A percentile compares a stretch with the other conserved stretches of the same genome.
Evolutionary conservation across 37 sponge, comb jelly and placozoan species (phyloP).

Genomic region (Dysidea cf. avara): DNA sequence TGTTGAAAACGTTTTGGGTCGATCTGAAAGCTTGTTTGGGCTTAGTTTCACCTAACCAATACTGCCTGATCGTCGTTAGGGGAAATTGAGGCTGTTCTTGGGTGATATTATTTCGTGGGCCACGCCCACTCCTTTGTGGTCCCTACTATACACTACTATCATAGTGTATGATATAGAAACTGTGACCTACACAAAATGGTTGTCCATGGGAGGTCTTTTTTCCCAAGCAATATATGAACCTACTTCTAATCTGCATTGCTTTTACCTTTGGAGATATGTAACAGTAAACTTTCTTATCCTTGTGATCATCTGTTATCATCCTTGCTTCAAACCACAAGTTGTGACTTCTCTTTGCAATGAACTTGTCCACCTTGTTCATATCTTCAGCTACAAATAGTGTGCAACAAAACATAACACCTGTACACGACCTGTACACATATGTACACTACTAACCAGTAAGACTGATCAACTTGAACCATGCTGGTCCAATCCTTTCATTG

Average conservation of each 20-base stretch:
- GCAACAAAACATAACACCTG: background rate
- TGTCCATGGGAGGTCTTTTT: no score
- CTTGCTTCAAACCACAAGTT: conserved; percentile 64
- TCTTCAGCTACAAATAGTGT: conserved; percentile 24
- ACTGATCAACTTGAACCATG: conserved; percentile 32
- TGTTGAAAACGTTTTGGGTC: no score
- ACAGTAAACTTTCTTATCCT: conserved; percentile 69
- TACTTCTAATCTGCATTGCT: background rate
- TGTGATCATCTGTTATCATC: background rate
- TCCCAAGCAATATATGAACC: no score
- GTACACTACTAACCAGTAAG: conserved; percentile 23
- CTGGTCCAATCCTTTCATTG: conserved; percentile 23
- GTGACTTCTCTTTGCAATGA: conserved; percentile 35
- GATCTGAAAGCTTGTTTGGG: no score
- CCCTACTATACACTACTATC: no score
- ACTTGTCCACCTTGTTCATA: conserved; percentile 45
- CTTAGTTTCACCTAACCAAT: no score
- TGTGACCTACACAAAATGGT: no score
- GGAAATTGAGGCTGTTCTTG: no score
- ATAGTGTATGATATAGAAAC: no score
- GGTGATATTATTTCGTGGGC: no score
- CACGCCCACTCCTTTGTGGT: no score
- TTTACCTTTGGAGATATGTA: conserved; percentile 72
- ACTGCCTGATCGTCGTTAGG: no score
- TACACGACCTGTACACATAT: background rate